A percentile compares a stretch with the other conserved stretches of the same genome.
These are phyloP conservation scores for Cydia pomonella DNA, from an alignment of 1,140 invertebrate genomes.

Conservation along the genomic window DNA sequence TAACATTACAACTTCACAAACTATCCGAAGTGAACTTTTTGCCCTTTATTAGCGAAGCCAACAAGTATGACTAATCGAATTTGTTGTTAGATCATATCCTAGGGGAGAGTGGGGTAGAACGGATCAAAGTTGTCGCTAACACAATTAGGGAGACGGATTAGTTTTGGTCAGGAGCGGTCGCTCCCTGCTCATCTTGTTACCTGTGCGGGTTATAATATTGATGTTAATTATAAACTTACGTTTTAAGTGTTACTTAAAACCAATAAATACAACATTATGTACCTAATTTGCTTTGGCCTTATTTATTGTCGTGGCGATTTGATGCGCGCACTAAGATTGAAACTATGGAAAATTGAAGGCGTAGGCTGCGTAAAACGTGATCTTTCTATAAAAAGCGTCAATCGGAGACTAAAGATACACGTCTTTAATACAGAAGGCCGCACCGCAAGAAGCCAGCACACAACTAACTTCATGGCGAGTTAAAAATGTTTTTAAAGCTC, in stretches of 20 bases:
- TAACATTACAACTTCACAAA: slow-evolving; percentile 9
- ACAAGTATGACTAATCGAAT: slow-evolving; percentile 78
- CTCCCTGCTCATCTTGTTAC: slow-evolving; percentile 50
- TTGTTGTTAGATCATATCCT: slow-evolving; percentile 75
- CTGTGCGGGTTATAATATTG: slow-evolving; percentile 50
- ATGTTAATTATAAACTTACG: slow-evolving; percentile 57
- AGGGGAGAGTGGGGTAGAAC: slow-evolving; percentile 57
- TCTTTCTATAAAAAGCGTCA: no score
- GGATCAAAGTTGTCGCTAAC: slow-evolving; percentile 79
- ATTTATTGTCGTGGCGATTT: no score
- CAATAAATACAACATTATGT: not conserved
- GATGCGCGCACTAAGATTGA: no score
- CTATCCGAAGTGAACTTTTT: slow-evolving; percentile 51
- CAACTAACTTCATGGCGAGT: no score
- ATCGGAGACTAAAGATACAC: no score
- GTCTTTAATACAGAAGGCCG: no score
- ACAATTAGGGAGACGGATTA: slow-evolving; percentile 76
- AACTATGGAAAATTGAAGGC: no score
- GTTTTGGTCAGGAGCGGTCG: slow-evolving; percentile 68
- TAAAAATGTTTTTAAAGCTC: no score
- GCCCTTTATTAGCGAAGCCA: slow-evolving; percentile 76
- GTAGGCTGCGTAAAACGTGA: no score
- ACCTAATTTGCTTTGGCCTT: not conserved
- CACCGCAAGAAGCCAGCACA: no score
- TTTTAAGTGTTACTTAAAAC: not conserved